Percentiles rank a stretch among this genome's conserved stretches.
Evolutionary conservation across 2,888 invertebrate genomes (phyloP).

Genomic region (Cerastis leucographa): DNA sequence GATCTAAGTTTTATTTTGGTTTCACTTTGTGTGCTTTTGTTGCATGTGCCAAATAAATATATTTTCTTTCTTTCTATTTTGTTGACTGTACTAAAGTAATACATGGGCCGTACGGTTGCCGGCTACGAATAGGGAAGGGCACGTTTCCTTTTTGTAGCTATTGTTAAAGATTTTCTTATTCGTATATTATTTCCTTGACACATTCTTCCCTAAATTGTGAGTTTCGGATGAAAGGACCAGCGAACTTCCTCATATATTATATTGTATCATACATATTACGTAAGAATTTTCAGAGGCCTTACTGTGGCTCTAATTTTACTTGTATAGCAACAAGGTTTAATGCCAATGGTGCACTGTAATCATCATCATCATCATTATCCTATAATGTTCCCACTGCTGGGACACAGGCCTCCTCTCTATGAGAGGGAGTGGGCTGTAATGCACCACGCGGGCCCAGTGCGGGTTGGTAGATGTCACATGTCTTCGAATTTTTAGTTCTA

Average conservation of each 20-base stretch:
- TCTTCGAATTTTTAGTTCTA: too few relatives aligned
- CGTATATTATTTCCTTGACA: conserved; percentile 4
- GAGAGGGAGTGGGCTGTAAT: too few relatives aligned
- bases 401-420: too few relatives aligned
- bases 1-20: too few relatives aligned
- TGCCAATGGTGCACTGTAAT: background rate
- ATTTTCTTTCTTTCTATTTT: background rate
- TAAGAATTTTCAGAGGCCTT: background rate
- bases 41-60: background rate
- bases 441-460: too few relatives aligned
- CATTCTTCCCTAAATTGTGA: conserved; percentile 8
- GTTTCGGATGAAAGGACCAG: conserved; percentile 12
- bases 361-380: too few relatives aligned
- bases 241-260: background rate
- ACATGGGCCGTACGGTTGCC: conserved; percentile 6
- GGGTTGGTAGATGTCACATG: too few relatives aligned
- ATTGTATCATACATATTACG: background rate
- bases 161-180: conserved; percentile 35
- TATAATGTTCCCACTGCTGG: too few relatives aligned
- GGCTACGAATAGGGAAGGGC: background rate
- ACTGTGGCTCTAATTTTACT: background rate
- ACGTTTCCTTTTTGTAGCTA: conserved; percentile 26
- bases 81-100: conserved; percentile 17
- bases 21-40: background rate
- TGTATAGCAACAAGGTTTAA: background rate